phyloP scores from a whole-genome alignment of 2,888 invertebrate species.

The Sinodicranocentrus sp. region DNA sequence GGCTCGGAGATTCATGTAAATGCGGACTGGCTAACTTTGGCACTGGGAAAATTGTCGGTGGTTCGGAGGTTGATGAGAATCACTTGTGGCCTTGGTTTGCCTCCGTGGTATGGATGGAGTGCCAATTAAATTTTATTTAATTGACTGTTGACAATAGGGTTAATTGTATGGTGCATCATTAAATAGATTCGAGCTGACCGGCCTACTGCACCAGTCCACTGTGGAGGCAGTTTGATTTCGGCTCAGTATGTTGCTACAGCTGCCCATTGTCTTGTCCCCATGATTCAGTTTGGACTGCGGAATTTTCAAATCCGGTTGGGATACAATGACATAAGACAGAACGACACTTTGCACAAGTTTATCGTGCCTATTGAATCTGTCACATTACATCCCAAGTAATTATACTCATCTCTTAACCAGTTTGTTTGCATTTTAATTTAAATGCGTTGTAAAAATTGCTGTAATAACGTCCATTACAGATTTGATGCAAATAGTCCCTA shows the following conservation, averaged over 20 bases:
- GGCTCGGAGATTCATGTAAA: slow-evolving; percentile 37
- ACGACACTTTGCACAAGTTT: background rate
- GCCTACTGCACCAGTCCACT: slow-evolving; percentile 28
- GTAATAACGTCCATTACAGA: background rate
- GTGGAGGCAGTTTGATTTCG: slow-evolving; percentile 56
- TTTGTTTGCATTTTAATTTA: no score
- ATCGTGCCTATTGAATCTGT: slow-evolving; percentile 42
- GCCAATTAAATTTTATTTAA: no score
- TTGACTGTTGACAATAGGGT: background rate
- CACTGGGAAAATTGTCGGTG: slow-evolving; percentile 57
- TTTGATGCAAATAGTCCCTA: slow-evolving; percentile 43
- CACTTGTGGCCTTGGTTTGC: slow-evolving; percentile 60
- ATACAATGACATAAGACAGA: slow-evolving; percentile 24
- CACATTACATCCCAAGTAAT: slow-evolving; percentile 34
- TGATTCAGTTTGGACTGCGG: slow-evolving; percentile 43
- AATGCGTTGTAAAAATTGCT: no score
- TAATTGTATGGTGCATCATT: background rate
- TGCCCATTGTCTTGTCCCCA: slow-evolving; percentile 49
- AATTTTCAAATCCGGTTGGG: slow-evolving; percentile 49
- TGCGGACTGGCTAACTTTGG: slow-evolving; percentile 43
- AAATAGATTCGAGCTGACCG: slow-evolving; percentile 27
- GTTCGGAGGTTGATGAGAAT: slow-evolving; percentile 28
- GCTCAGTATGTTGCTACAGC: slow-evolving; percentile 32
- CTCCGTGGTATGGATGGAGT: slow-evolving; percentile 32
- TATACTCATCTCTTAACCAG: no score